These are phyloP conservation scores for Limnephilus lunatus DNA, from an alignment of 2,888 invertebrate genomes.

Conservation along the genomic window DNA sequence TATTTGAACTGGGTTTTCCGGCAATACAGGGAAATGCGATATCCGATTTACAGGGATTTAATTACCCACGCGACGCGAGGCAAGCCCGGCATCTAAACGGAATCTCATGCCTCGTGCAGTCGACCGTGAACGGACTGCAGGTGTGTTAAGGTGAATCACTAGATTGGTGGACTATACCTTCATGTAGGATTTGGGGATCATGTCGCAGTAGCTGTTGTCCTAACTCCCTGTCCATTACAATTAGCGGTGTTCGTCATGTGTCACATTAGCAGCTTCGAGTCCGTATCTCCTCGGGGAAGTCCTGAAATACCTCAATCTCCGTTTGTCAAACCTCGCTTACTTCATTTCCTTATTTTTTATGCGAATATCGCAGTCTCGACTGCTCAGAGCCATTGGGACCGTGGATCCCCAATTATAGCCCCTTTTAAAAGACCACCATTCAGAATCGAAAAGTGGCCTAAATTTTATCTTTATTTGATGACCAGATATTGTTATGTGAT, in stretches of 20 bases:
- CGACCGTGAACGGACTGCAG: neutral
- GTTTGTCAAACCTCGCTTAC: conserved; percentile 24
- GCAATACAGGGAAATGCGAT: neutral
- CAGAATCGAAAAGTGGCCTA: too few relatives aligned
- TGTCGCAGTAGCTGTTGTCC: conserved; percentile 26
- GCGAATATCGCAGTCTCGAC: neutral
- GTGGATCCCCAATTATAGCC: neutral
- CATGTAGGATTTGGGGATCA: conserved; percentile 12
- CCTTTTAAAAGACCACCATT: too few relatives aligned
- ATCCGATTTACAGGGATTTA: neutral
- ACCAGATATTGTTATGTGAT: too few relatives aligned
- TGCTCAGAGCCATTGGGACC: neutral
- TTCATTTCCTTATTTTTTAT: neutral
- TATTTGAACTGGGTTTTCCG: neutral
- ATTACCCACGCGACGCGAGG: neutral
- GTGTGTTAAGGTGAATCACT: neutral
- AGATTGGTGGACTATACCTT: neutral
- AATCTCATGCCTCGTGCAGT: neutral
- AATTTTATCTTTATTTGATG: too few relatives aligned
- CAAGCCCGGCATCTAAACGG: neutral
- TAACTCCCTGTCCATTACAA: conserved; percentile 55
- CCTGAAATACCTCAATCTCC: neutral
- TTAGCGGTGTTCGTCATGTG: conserved; percentile 57
- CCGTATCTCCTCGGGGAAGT: conserved; percentile 17
- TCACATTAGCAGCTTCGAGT: conserved; percentile 53